phyloP scores from a whole-genome alignment of 1,140 invertebrate genomes.

The Parasteatoda tepidariorum region DNA sequence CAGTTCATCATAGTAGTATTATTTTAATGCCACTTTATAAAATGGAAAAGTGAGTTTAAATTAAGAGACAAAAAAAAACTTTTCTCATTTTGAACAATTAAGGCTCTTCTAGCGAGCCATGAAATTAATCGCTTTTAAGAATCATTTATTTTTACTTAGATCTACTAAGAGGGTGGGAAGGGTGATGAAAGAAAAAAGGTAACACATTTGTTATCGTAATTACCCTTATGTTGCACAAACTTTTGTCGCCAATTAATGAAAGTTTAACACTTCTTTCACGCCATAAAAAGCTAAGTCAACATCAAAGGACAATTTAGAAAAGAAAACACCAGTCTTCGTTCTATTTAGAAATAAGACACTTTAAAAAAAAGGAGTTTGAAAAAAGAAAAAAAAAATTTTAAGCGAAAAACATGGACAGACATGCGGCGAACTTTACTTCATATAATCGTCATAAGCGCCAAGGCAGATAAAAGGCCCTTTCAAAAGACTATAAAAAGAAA shows the following conservation, averaged over 20 bases:
- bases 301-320: constrained; percentile 23
- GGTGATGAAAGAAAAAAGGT: neutral
- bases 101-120: too few relatives aligned
- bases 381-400: neutral
- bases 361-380: constrained; percentile 18
- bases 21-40: too few relatives aligned
- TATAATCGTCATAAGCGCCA: constrained; percentile 44
- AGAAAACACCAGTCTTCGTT: constrained; percentile 4
- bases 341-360: neutral
- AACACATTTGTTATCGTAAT: constrained; percentile 45
- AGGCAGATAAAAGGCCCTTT: constrained; percentile 49
- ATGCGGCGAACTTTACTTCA: constrained; percentile 26
- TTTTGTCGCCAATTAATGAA: constrained; percentile 54
- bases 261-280: constrained; percentile 41
- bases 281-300: constrained; percentile 12
- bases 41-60: too few relatives aligned
- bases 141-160: constrained; percentile 33
- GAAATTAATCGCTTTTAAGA: constrained; percentile 6
- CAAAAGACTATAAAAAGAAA: constrained; percentile 48
- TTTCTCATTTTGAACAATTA: too few relatives aligned
- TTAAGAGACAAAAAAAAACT: too few relatives aligned
- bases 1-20: too few relatives aligned
- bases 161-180: neutral
- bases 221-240: constrained; percentile 50
- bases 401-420: constrained; percentile 25